A percentile compares a stretch with the other conserved stretches of the same genome.
Conservation (phyloP, 37 sponge, comb jelly and placozoan genomes). For the Eunapius fragilis region DNA sequence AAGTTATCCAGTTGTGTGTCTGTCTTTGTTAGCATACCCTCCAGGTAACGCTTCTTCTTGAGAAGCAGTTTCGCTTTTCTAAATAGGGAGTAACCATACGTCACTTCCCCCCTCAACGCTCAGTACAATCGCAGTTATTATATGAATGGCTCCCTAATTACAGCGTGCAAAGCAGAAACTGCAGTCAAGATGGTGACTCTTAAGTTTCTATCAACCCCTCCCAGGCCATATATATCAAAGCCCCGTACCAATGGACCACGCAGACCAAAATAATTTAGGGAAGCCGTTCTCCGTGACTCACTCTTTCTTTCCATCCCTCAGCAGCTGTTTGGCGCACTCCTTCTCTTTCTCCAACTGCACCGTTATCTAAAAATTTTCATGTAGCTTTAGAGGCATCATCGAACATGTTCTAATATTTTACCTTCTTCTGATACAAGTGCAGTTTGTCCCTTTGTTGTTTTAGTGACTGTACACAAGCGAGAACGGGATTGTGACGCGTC, state of each 20-base stretch:
- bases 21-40: conserved; percentile 89
- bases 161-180: too few relatives aligned
- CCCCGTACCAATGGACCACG: too few relatives aligned
- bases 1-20: conserved; percentile 94
- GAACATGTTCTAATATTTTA: conserved; percentile 15
- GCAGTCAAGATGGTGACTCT: too few relatives aligned
- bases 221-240: too few relatives aligned
- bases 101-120: too few relatives aligned
- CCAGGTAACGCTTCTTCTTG: conserved; percentile 95
- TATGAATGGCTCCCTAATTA: too few relatives aligned
- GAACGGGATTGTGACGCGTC: not conserved
- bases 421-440: conserved; percentile 93
- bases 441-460: conserved; percentile 92
- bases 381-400: not conserved
- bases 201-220: too few relatives aligned
- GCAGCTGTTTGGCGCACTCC: conserved; percentile 80
- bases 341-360: conserved; percentile 86
- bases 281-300: too few relatives aligned
- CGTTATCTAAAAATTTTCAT: conserved; percentile 40
- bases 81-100: not conserved
- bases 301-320: conserved; percentile 95
- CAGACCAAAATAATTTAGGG: too few relatives aligned
- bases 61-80: conserved; percentile 93
- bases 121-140: too few relatives aligned
- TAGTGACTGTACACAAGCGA: conserved; percentile 58